A percentile compares a stretch with the other conserved stretches of the same genome.
These are phyloP conservation scores for Rhynchonycteris naso DNA, from an alignment of 2,797 vertebrate species.

Conservation along the genomic window DNA sequence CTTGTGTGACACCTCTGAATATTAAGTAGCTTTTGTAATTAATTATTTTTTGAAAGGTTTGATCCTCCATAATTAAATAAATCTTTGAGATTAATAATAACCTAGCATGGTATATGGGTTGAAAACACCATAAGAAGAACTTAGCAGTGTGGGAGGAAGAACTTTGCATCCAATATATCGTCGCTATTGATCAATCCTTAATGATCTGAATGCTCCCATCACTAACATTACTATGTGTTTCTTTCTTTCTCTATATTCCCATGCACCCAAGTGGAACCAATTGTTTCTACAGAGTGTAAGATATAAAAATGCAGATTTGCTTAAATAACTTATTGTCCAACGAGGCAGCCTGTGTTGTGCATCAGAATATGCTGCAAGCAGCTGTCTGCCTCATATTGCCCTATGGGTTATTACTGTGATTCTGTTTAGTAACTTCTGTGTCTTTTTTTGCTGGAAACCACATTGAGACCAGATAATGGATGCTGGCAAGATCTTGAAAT, in stretches of 20 bases:
- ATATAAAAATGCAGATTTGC: constrained; percentile 76
- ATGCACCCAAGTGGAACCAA: constrained; percentile 67
- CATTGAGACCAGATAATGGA: not conserved
- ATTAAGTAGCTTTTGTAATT: constrained; percentile 77
- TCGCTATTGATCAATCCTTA: not conserved
- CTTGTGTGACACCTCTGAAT: constrained; percentile 70
- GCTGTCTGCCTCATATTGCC: constrained; percentile 36
- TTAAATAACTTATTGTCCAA: constrained; percentile 75
- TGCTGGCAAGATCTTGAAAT: not conserved
- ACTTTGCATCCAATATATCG: not conserved
- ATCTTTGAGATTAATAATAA: constrained; percentile 68
- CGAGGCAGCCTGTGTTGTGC: constrained; percentile 44
- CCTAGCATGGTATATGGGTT: constrained; percentile 16
- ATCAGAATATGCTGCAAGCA: not conserved
- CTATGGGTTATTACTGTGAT: not conserved
- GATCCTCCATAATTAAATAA: constrained; percentile 75
- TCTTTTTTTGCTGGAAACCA: not conserved
- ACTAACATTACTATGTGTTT: not conserved
- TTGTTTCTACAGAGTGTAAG: constrained; percentile 70
- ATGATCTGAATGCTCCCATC: not conserved
- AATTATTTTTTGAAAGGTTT: constrained; percentile 78
- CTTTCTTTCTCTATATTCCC: constrained; percentile 61
- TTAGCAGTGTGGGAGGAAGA: constrained; percentile 5
- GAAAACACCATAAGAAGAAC: not conserved
- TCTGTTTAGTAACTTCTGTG: not conserved